Percentiles rank a stretch among this genome's conserved stretches.
These are phyloP conservation scores for Mystacornis crossleyi DNA, from an alignment of 2,113 vertebrate species.

Conservation along the genomic window DNA sequence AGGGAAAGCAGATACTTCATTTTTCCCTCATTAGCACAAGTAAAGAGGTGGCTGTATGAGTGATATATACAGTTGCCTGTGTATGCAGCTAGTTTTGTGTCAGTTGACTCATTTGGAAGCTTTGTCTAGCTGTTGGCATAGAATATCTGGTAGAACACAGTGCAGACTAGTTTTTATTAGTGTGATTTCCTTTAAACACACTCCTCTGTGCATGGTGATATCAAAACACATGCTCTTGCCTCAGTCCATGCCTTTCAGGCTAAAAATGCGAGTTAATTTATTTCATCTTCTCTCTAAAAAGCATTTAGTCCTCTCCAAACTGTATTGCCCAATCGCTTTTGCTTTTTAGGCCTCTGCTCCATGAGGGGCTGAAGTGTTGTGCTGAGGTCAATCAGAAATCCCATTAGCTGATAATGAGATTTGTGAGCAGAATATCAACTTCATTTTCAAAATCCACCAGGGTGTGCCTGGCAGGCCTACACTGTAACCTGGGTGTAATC, in stretches of 20 bases:
- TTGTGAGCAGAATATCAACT: slow-evolving; percentile 36
- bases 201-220: not conserved
- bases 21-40: not conserved
- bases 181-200: not conserved
- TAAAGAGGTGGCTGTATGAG: not conserved
- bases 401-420: slow-evolving; percentile 61
- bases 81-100: not conserved
- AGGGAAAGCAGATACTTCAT: not conserved
- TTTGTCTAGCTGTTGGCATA: not conserved
- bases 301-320: slow-evolving; percentile 1
- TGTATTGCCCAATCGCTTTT: not conserved
- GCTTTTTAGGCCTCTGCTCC: not conserved
- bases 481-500: slow-evolving; percentile 27
- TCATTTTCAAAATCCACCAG: slow-evolving; percentile 10
- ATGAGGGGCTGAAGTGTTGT: not conserved
- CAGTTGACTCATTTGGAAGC: not conserved
- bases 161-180: not conserved
- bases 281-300: not conserved
- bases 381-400: slow-evolving; percentile 50
- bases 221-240: not conserved
- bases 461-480: slow-evolving; percentile 1
- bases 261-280: slow-evolving; percentile 4
- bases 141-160: not conserved
- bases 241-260: not conserved
- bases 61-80: not conserved